Base-by-base conservation (phyloP, 2,113 vertebrate species). In the Rafetus swinhoei region DNA sequence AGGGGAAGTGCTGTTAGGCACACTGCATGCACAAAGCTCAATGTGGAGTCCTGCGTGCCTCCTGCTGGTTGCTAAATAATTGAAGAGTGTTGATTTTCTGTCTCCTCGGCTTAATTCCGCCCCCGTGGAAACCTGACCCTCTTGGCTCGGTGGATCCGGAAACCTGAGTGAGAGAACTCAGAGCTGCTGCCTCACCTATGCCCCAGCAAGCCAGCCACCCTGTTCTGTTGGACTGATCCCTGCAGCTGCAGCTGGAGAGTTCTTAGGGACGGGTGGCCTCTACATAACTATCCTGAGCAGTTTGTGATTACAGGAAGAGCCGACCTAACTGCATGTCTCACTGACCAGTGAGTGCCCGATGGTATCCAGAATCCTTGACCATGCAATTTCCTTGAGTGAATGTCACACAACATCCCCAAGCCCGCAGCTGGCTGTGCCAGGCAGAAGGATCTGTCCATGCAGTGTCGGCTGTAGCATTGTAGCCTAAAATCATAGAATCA, bases 11-110 rank as follows among this genome's bases (percentile, higher is more conserved):
- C 19, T 13, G 11, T 11, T 27, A 21, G 18, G 45, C 35, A 21
- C 45, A 7, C 27, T 72, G 52, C 0, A 19, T 21, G 55, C 53
- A 0, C 84, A 11, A 77, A 55, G 55, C 87, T 18, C 9, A 22
- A 0, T 3, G 79, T 89, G 54, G 52, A 0, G 0, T 9, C 92
- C 94, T 92, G 91, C 79, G n/a, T 27, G n/a, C 56, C 14, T 14
- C 53, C 32, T 76, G 24, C 12, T 9, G 16, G 80, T 19, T 87
- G 80, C 82, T 97, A 86, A 96, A 97, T 96, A 92, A 97, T 95
- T 92, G 82, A 97, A 57, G 72, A 95, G 82, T 85, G 69, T 57
- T 0, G 1, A 25, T 82, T 24, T 6, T 45, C 88, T 35, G 80
- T 14, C 56, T 62, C 24, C 84, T 2, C 2, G 14, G 39, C 35